phyloP scores from a whole-genome alignment of 2,797 vertebrate species.

The Sparidentex hasta region DNA sequence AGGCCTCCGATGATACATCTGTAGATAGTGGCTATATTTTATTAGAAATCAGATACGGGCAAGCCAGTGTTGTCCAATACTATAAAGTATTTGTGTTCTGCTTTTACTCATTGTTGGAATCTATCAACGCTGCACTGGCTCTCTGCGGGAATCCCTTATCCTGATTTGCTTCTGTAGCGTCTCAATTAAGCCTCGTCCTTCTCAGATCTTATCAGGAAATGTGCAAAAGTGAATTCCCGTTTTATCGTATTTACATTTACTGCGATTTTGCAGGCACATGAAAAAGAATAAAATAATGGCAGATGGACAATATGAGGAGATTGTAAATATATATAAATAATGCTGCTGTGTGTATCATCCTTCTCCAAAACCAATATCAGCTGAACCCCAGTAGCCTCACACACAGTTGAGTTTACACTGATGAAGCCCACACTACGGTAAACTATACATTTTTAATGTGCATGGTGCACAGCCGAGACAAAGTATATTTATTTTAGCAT shows the following conservation, averaged over 20 bases:
- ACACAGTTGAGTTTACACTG: slow-evolving; percentile 10
- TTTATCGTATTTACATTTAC: neutral
- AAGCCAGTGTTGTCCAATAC: neutral
- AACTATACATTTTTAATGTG: slow-evolving; percentile 43
- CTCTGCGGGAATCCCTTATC: neutral
- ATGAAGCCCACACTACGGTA: slow-evolving; percentile 11
- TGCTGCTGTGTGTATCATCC: neutral
- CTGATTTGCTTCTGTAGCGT: neutral
- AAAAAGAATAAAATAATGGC: neutral
- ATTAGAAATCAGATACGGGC: slow-evolving; percentile 5
- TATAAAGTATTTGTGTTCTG: neutral
- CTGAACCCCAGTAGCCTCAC: slow-evolving; percentile 6
- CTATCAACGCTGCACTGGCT: neutral
- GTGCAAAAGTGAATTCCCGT: too few species aligned
- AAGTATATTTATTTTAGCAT: slow-evolving; percentile 42
- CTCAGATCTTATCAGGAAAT: neutral
- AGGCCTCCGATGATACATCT: neutral
- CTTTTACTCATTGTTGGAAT: neutral
- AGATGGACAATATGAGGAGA: neutral
- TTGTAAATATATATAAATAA: neutral
- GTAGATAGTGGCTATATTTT: slow-evolving; percentile 8
- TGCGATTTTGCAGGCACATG: neutral
- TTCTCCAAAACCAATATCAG: slow-evolving; percentile 16
- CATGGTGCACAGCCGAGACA: slow-evolving; percentile 9
- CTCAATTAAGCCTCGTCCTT: neutral